Percentiles rank a stretch among this genome's conserved stretches.
These are phyloP conservation scores for Siniperca obscura DNA, from an alignment of 2,797 vertebrate genomes.

Conservation along the genomic window DNA sequence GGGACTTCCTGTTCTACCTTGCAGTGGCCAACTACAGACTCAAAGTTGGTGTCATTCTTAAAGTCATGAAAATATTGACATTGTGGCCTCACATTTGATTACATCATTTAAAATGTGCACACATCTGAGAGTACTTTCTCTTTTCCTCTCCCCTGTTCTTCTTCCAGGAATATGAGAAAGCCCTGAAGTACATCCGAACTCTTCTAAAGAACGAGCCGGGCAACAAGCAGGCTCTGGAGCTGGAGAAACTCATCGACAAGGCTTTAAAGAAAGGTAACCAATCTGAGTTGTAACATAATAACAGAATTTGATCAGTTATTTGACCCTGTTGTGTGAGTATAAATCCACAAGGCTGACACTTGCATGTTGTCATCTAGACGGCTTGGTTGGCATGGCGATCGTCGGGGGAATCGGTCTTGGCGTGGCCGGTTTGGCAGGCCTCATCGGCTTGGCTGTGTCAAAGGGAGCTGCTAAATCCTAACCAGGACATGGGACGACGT, in stretches of 20 bases:
- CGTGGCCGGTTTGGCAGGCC: constrained; percentile 90
- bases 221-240: constrained; percentile 91
- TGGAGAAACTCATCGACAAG: constrained; percentile 91
- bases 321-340: not conserved
- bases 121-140: not conserved
- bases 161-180: constrained; percentile 90
- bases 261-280: constrained; percentile 91
- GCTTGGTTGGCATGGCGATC: constrained; percentile 94
- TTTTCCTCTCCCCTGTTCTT: not conserved
- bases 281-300: not conserved
- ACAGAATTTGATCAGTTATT: not conserved
- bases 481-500: constrained; percentile 51
- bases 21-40: constrained; percentile 92
- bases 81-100: not conserved
- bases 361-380: constrained; percentile 82
- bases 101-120: not conserved
- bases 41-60: constrained; percentile 81
- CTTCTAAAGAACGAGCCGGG: constrained; percentile 90
- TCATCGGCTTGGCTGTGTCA: constrained; percentile 91
- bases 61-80: not conserved
- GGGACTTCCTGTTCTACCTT: constrained; percentile 93
- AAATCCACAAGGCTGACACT: constrained; percentile 6
- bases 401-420: constrained; percentile 92
- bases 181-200: constrained; percentile 90
- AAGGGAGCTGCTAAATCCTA: constrained; percentile 90